Evolutionary conservation across 2,888 invertebrate genomes (phyloP).

Genomic region (Aethes cnicana): DNA sequence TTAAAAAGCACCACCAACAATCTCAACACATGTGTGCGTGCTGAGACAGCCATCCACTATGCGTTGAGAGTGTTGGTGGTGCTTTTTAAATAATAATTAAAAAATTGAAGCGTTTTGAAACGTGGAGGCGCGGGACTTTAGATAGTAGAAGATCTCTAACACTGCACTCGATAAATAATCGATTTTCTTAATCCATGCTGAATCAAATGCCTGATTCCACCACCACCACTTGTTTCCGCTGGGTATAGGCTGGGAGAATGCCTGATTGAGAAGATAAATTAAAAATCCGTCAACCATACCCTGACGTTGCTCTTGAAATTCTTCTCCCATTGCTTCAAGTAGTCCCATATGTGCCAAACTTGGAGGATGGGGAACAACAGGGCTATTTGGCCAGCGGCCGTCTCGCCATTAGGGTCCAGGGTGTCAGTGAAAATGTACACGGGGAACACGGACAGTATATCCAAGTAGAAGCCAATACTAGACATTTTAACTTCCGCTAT

Average conservation of each 20-base stretch:
- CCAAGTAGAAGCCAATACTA: constrained; percentile 67
- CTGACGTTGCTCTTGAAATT: constrained; percentile 58
- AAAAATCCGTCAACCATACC: constrained; percentile 43
- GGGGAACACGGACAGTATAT: constrained; percentile 71
- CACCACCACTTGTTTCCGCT: too few species aligned
- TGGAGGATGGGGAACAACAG: constrained; percentile 62
- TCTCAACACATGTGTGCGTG: too few species aligned
- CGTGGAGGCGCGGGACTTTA: too few species aligned
- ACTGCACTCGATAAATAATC: too few species aligned
- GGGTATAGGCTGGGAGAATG: too few species aligned
- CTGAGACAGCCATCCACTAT: too few species aligned
- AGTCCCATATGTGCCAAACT: constrained; percentile 74
- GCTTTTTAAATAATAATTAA: neutral
- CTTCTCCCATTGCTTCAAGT: constrained; percentile 58
- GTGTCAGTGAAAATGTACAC: constrained; percentile 65
- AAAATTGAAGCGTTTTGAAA: neutral
- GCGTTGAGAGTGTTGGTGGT: constrained; percentile 40
- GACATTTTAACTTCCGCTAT: constrained; percentile 74
- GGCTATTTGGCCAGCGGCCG: constrained; percentile 56
- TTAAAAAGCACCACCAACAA: too few species aligned
- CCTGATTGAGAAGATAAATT: neutral
- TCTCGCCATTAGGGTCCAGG: constrained; percentile 54
- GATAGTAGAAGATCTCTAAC: too few species aligned
- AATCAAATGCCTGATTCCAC: too few species aligned
- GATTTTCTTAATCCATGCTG: too few species aligned